Evolutionary conservation across 2,113 vertebrate genomes (phyloP), one percentile per base, ranked within the genome.

Genomic region (Apodemus speciosus): DNA sequence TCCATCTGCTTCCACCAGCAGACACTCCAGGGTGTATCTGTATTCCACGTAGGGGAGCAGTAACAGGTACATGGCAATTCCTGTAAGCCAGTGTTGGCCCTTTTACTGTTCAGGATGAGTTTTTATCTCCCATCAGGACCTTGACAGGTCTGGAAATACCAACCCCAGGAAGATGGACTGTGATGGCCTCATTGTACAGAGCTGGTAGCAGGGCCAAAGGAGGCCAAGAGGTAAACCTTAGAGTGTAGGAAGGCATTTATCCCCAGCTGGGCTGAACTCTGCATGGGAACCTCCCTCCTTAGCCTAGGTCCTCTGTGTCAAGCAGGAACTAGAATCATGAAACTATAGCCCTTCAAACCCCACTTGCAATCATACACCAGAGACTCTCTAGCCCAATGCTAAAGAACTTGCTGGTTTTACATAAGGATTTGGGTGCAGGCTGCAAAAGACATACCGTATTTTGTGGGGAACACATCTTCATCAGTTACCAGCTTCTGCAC

Each of bases 401-500:
- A 4, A 60, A 80, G 69, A 60, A 66, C 77, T 3, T 40, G 18
- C 66, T 40, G 66, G 56, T 25, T n/a, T 64, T 40, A 43, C 5
- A 83, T 60, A 53, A 73, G 3, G 71, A 30, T 23, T 32, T n/a
- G 23, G 32, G 53, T 18, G 20, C 38, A 35, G 6, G 25, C 79
- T 5, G 11, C 9, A 66, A 9, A 25, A 43, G 1, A 97, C 99
- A 40, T 97, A 99, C 99, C 99, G 0, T 99, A 99, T 98, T 99
- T 99, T 16, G 99, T 99, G 49, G 99, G 99, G 94, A 99, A 99
- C 97, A 99, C 99, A 4, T 99, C 99, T 98, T 99, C 99, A 27
- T 99, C 99, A 1, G 99, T 99, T 97, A 99, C 99, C 97, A 99
- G 98, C 92, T 99, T 99, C 98, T 99, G 99, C 98, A 99, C 99